phyloP scores from a whole-genome alignment of 1,140 invertebrate genomes.

The Drosophila burlai region DNA sequence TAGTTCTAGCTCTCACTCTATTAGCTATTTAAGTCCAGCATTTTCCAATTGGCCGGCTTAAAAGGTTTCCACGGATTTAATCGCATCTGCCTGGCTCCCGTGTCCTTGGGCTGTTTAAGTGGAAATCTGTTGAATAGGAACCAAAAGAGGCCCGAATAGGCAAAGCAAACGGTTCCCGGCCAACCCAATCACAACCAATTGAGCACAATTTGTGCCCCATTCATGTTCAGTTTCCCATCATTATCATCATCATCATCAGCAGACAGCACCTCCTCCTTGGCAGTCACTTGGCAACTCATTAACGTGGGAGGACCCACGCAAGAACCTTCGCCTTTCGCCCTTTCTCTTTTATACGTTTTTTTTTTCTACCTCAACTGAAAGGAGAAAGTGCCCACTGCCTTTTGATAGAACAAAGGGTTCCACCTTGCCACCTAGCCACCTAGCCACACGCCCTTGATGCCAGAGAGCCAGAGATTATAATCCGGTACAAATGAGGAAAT shows the following conservation, averaged over 20 bases:
- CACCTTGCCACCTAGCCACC: conserved; percentile 14
- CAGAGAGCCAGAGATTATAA: conserved; percentile 59
- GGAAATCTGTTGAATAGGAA: conserved; percentile 32
- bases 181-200: conserved; percentile 55
- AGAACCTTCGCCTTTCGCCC: conserved; percentile 27
- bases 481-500: conserved; percentile 78
- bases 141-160: conserved; percentile 8
- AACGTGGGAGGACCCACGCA: conserved; percentile 45
- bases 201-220: conserved; percentile 52
- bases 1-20: not conserved
- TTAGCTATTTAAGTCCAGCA: not conserved
- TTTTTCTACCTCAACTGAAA: conserved; percentile 30
- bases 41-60: conserved; percentile 22
- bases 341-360: conserved; percentile 1
- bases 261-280: conserved; percentile 2
- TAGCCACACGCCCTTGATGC: not conserved
- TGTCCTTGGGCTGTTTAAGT: conserved; percentile 25
- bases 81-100: not conserved
- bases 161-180: conserved; percentile 9
- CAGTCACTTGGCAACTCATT: conserved; percentile 71
- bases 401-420: conserved; percentile 62
- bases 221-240: conserved; percentile 45
- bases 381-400: conserved; percentile 38
- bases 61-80: not conserved
- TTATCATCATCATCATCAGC: conserved; percentile 1